A percentile compares a stretch with the other conserved stretches of the same genome.
phyloP scores from a whole-genome alignment of 2,888 invertebrate genomes.

The Epiblema foenella region DNA sequence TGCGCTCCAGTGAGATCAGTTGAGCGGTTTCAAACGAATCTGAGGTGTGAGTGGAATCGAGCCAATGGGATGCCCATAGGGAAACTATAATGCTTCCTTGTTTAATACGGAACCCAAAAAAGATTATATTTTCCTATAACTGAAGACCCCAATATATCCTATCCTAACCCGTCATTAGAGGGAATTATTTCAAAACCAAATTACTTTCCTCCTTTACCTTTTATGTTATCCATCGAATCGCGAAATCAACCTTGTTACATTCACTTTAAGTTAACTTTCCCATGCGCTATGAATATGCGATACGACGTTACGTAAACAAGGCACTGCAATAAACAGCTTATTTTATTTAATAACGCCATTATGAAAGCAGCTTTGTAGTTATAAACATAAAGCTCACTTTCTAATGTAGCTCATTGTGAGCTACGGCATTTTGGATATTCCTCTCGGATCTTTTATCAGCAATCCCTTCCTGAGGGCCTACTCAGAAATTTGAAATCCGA shows the following conservation, averaged over 20 bases:
- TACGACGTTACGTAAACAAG: not conserved
- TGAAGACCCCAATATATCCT: not conserved
- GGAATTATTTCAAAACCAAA: constrained; percentile 5
- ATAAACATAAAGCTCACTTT: not conserved
- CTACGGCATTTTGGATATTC: not conserved
- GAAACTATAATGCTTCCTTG: no score
- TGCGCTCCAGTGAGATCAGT: no score
- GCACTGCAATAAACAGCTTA: not conserved
- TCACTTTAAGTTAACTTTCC: not conserved
- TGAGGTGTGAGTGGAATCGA: no score
- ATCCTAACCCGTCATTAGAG: not conserved
- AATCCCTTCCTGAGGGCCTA: constrained; percentile 2
- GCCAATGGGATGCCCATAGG: no score
- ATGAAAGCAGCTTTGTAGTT: not conserved
- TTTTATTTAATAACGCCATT: not conserved
- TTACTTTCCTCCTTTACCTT: constrained; percentile 2
- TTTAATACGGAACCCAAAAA: no score
- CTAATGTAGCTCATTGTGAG: not conserved
- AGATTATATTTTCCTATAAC: not conserved
- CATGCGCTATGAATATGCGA: not conserved
- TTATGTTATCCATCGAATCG: not conserved
- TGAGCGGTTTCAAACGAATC: no score
- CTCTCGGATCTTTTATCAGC: not conserved
- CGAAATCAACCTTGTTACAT: not conserved
- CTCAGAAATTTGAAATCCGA: no score